Conservation (phyloP, 2,888 invertebrate genomes). For the Myathropa florea region DNA sequence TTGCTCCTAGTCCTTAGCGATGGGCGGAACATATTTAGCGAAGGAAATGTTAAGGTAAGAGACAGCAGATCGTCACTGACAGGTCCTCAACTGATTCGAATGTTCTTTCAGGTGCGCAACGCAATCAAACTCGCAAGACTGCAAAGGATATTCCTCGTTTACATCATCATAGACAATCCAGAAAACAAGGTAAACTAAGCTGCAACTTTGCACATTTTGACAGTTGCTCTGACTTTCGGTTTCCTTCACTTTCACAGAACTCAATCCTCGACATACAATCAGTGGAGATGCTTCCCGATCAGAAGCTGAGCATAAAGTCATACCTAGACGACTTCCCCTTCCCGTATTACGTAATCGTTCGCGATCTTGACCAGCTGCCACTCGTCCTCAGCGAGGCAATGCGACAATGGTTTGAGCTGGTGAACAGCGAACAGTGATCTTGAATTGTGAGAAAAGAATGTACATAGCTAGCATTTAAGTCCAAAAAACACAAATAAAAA, state of each 20-base stretch:
- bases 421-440: constrained; percentile 82
- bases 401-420: constrained; percentile 99
- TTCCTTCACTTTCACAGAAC: constrained; percentile 83
- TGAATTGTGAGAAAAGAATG: constrained; percentile 1
- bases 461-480: constrained; percentile 14
- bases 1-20: constrained; percentile 96
- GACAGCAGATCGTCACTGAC: neutral
- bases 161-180: constrained; percentile 97
- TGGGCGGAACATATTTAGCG: constrained; percentile 94
- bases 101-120: constrained; percentile 82
- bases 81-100: neutral
- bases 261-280: constrained; percentile 95
- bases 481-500: neutral
- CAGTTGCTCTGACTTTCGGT: neutral
- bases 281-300: constrained; percentile 80
- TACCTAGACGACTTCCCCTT: constrained; percentile 99
- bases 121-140: constrained; percentile 91
- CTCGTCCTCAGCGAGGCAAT: constrained; percentile 96
- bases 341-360: constrained; percentile 96
- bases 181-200: constrained; percentile 87
- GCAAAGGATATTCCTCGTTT: constrained; percentile 94
- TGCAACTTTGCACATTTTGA: neutral
- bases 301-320: constrained; percentile 84
- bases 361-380: constrained; percentile 94
- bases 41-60: constrained; percentile 88